Percentiles rank a stretch among this genome's conserved stretches.
These are phyloP conservation scores for Oppia nitens DNA, from an alignment of 1,140 invertebrate genomes.

Conservation along the genomic window DNA sequence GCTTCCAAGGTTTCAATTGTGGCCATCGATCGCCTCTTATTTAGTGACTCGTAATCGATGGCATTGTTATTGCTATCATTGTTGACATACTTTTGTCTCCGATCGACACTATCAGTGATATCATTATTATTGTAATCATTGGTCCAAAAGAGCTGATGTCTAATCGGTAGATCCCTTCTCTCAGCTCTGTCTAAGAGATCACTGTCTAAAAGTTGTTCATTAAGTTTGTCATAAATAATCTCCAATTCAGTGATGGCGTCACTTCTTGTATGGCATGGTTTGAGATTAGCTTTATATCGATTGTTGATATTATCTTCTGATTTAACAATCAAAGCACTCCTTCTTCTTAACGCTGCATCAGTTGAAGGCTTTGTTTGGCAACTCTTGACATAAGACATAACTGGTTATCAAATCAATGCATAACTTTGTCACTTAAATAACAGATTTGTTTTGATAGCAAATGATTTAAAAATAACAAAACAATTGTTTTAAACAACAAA, in stretches of 20 bases:
- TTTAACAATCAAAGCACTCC: neutral
- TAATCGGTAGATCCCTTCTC: conserved; percentile 46
- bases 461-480: too few relatives aligned
- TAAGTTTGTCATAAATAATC: conserved; percentile 51
- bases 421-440: too few relatives aligned
- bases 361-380: too few relatives aligned
- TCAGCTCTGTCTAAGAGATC: conserved; percentile 58
- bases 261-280: neutral
- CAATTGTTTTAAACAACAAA: too few relatives aligned
- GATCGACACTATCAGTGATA: neutral
- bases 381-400: too few relatives aligned
- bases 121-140: neutral
- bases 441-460: too few relatives aligned
- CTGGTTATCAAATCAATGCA: too few relatives aligned
- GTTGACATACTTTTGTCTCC: neutral
- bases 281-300: neutral
- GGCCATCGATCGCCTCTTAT: neutral
- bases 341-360: too few relatives aligned
- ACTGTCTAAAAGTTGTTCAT: conserved; percentile 56
- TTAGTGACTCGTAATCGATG: neutral
- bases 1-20: neutral
- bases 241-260: conserved; percentile 71
- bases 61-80: neutral
- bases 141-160: conserved; percentile 24
- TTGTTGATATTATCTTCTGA: neutral